Percentiles rank a stretch among this genome's conserved stretches.
Conservation (phyloP, 2,888 invertebrate species). For the Microplitis deprimator region DNA sequence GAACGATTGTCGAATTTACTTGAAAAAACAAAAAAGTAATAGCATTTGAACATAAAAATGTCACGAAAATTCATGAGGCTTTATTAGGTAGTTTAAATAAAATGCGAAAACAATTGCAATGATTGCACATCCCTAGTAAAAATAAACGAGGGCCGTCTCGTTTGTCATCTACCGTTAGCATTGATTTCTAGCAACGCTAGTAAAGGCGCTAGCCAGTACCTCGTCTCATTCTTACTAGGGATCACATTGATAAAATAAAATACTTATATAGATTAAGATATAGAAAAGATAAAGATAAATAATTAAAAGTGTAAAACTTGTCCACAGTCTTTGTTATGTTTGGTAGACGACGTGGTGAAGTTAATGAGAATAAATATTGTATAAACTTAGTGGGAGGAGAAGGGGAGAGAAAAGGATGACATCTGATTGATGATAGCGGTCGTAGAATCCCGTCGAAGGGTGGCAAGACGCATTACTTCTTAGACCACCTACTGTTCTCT, state of each 20-base stretch:
- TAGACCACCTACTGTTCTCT: conserved; percentile 59
- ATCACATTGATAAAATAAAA: not conserved
- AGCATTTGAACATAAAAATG: conserved; percentile 1
- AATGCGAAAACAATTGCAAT: not conserved
- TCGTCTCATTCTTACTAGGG: too few relatives aligned
- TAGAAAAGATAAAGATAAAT: not conserved
- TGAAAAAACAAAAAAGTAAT: not conserved
- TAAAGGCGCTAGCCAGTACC: too few relatives aligned
- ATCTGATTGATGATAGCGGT: conserved; percentile 68
- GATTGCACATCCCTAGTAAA: too few relatives aligned
- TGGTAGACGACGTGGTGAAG: conserved; percentile 40
- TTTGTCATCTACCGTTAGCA: too few relatives aligned
- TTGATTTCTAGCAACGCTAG: too few relatives aligned
- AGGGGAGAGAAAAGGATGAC: conserved; percentile 47
- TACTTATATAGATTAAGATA: not conserved
- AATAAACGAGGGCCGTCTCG: too few relatives aligned
- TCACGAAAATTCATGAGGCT: not conserved
- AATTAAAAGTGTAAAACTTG: conserved; percentile 8
- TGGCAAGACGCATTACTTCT: conserved; percentile 68
- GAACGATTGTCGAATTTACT: conserved; percentile 55
- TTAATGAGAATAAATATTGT: conserved; percentile 71
- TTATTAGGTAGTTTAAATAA: not conserved
- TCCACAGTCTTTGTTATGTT: conserved; percentile 11
- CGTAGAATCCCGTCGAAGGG: conserved; percentile 60
- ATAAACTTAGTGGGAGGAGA: conserved; percentile 60